Base-by-base conservation (phyloP, 2,113 vertebrate species). In the Syrrhaptes paradoxus region DNA sequence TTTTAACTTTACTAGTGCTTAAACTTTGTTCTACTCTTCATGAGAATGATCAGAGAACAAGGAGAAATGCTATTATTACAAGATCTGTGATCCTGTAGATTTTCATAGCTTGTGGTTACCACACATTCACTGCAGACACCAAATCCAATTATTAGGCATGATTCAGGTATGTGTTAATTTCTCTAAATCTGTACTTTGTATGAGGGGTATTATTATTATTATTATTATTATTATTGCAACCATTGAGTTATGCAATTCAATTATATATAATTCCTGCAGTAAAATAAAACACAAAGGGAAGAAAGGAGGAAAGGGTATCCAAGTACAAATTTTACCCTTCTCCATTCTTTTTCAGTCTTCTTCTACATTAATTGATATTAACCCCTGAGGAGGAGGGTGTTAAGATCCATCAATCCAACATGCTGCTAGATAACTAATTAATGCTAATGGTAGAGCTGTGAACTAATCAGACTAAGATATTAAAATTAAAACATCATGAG, bases 401-500 rank as follows among this genome's bases (percentile, higher is more conserved):
- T 96, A 74, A 68, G 13, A 72, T 88, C 52, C 25, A 7, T 92
- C 85, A 85, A 9, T 93, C 86, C 22, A 91, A 79, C 38, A 58
- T 87, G 32, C 43, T 79, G 41, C 31, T 70, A 48, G n/a, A 52
- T 71, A 87, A 73, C 34, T 91, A 95, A 92, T 95, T 94, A 91
- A 88, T 95, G 80, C 49, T 96, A 94, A 87, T 85, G 25, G 20
- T 91, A 32, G 57, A 94, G 32, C 32, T 81, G 20, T 89, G 84
- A 96, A 94, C 41, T 93, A 52, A 81, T 85, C 63, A 94, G 57
- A 71, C 59, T 78, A 57, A 75, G 16, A 31, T 85, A 66, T 65
- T 80, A 71, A 92, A 96, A 91, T 95, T 87, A 74, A 97, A 91
- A 73, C 62, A 96, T 94, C 67, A 74, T 1, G 6, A 86, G 55